phyloP scores from a whole-genome alignment of 2,113 vertebrate genomes.

The Chelonoidis abingdonii region DNA sequence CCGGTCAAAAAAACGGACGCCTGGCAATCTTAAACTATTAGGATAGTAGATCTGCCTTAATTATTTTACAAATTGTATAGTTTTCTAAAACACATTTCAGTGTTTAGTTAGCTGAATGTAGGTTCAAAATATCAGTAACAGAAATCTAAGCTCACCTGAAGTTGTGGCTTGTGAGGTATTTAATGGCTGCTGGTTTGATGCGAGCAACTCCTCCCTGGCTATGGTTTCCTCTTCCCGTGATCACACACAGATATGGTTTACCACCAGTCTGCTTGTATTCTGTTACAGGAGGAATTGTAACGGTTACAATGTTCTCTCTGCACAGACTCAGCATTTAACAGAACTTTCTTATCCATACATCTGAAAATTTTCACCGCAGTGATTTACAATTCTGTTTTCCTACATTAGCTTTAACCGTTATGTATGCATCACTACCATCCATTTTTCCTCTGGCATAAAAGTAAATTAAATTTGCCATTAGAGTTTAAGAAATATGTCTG shows the following conservation, averaged over 20 bases:
- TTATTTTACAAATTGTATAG: background rate
- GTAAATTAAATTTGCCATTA: background rate
- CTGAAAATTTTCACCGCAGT: background rate
- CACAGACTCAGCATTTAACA: background rate
- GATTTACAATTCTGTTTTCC: constrained; percentile 2
- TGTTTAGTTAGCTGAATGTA: constrained; percentile 50
- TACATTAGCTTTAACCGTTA: background rate
- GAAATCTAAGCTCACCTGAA: constrained; percentile 86
- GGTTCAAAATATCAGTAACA: constrained; percentile 30
- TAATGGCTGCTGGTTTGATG: constrained; percentile 94
- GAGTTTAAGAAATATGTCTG: background rate
- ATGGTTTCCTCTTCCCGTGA: constrained; percentile 98
- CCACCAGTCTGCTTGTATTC: constrained; percentile 88
- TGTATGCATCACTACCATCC: background rate
- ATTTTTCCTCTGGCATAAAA: background rate
- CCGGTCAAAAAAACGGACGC: no score
- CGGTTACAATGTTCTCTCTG: background rate
- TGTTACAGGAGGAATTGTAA: constrained; percentile 77
- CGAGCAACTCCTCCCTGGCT: constrained; percentile 97
- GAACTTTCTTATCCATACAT: background rate
- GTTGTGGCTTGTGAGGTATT: constrained; percentile 92
- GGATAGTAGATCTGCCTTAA: background rate
- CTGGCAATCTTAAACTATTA: background rate
- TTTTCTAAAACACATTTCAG: background rate
- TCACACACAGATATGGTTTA: constrained; percentile 91